Base-by-base conservation (phyloP, 1,140 invertebrate species). In the Leptinotarsa undecemlineata region DNA sequence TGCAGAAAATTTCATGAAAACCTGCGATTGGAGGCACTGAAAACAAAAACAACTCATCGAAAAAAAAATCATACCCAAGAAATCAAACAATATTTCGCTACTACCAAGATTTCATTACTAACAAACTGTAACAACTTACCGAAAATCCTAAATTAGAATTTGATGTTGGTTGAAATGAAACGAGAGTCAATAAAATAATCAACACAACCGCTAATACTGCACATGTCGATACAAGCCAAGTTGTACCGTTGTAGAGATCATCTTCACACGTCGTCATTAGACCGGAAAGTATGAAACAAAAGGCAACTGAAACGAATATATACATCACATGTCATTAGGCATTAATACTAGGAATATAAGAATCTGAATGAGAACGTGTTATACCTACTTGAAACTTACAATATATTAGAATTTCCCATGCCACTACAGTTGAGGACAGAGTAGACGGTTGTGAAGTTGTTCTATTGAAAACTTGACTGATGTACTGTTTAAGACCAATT, bases 371-470 rank as follows among this genome's bases (percentile, higher is more conserved):
- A 42, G 2, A 42, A 11, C 8, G 8, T 42, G 33, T 42, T 71
- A 51, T 19, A 33, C 47, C 17, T 14, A 72, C 23, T 6, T 8
- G 15, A 74, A 33, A 74, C 78, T 78, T 80, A 82, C 81, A 86
- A 71, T 89, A 91, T 13, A 87, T 74, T 1, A 86, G 83, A 68
- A 90, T 88, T 60, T 89, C 85, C 14, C 80, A 82, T 14, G 87
- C 85, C 51, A 90, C 90, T 2, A 89, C 72, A n/a, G 83, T 80
- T 4, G 87, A 82, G 11, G 88, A 88, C 68, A 89, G 82, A 74
- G 82, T 83, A 0, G 87, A 89, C 3, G 90, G 87, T 64, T 84
- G 80, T 57, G 83, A 84, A 21, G 81, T 76, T 74, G 17, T 77
- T 72, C 78, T 88, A 87, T 64, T 88, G 33, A 51, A 89, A 74